Conservation (phyloP, 1,140 invertebrate species). For the Drosophila auraria region DNA sequence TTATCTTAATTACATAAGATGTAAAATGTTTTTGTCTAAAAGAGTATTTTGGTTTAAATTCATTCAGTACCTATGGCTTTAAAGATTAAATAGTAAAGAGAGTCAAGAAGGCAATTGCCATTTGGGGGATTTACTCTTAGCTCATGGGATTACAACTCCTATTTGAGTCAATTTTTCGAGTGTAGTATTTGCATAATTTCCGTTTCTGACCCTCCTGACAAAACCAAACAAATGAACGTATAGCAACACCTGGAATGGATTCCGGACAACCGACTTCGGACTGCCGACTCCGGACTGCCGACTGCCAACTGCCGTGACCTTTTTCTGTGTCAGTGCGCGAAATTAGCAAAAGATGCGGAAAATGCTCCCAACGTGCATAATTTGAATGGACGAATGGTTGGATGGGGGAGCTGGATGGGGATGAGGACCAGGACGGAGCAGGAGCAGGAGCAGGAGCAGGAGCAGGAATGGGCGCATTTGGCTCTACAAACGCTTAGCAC, state of each 20-base stretch:
- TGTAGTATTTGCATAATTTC: conserved; percentile 49
- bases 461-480: conserved; percentile 49
- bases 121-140: too few relatives aligned
- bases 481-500: conserved; percentile 74
- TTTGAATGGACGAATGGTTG: conserved; percentile 60
- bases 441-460: background rate
- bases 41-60: background rate
- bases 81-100: too few relatives aligned
- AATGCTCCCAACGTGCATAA: conserved; percentile 72
- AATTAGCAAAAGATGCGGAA: conserved; percentile 76
- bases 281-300: background rate
- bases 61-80: too few relatives aligned
- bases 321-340: conserved; percentile 76
- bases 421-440: background rate
- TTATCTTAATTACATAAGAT: background rate
- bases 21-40: background rate
- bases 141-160: too few relatives aligned
- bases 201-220: conserved; percentile 21
- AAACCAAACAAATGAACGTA: conserved; percentile 42
- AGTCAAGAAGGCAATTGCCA: too few relatives aligned
- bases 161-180: conserved; percentile 27
- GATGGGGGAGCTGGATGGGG: background rate
- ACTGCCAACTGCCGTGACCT: conserved; percentile 51
- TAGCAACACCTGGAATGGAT: conserved; percentile 51
- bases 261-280: conserved; percentile 16